Percentiles rank a stretch among this genome's conserved stretches.
Conservation (phyloP, 2,888 invertebrate genomes). For the Lingula anatina region DNA sequence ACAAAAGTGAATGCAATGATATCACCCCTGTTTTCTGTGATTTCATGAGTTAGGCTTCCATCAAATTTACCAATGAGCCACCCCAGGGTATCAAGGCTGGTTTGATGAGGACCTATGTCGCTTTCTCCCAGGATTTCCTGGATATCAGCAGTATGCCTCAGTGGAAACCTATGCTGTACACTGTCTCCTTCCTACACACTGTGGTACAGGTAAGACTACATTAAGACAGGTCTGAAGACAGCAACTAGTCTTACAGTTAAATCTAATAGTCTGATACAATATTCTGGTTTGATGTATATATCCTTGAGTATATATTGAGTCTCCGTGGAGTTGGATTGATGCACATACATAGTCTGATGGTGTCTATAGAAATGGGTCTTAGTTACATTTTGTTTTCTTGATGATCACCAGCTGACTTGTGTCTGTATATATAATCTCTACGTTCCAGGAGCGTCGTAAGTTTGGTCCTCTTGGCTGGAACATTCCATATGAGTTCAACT, state of each 20-base stretch:
- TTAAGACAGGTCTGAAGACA: background rate
- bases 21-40: too few relatives aligned
- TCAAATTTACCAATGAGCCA: constrained; percentile 85
- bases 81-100: constrained; percentile 83
- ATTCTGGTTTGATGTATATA: too few relatives aligned
- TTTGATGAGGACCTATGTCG: constrained; percentile 72
- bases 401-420: background rate
- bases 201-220: constrained; percentile 62
- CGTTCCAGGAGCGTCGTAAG: constrained; percentile 73
- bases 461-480: constrained; percentile 92
- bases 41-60: constrained; percentile 61
- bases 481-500: constrained; percentile 87
- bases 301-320: too few relatives aligned
- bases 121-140: constrained; percentile 77
- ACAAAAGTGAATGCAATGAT: too few relatives aligned
- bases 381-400: too few relatives aligned
- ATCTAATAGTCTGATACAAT: too few relatives aligned
- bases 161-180: constrained; percentile 77
- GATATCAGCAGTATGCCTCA: constrained; percentile 75
- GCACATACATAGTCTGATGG: too few relatives aligned
- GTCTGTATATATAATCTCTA: too few relatives aligned
- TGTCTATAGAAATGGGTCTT: too few relatives aligned
- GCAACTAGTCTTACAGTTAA: background rate
- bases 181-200: constrained; percentile 79
- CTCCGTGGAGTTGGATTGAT: too few relatives aligned